Percentiles rank a stretch among this genome's conserved stretches.
Conservation (phyloP, 2,797 vertebrate species). For the Pampus argenteus region DNA sequence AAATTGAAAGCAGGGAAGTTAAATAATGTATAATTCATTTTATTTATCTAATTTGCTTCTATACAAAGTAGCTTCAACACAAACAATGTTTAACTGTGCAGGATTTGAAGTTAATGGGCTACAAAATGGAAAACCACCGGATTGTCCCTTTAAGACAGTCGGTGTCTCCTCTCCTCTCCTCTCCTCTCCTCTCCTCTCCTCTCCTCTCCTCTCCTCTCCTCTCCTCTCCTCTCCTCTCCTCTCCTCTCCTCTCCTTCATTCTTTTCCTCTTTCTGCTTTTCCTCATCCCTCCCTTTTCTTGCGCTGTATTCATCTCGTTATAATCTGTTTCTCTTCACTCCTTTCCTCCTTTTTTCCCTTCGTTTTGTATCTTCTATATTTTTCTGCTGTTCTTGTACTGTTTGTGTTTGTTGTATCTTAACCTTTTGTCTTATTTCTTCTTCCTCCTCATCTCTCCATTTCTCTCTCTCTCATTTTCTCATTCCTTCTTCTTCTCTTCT, state of each 20-base stretch:
- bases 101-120: constrained; percentile 62
- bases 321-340: not conserved
- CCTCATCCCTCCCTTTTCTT: not conserved
- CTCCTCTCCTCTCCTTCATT: too few relatives aligned
- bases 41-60: too few relatives aligned
- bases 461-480: not conserved
- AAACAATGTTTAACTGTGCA: constrained; percentile 27
- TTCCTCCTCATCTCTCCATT: not conserved
- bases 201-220: too few relatives aligned
- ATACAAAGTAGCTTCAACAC: too few relatives aligned
- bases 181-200: too few relatives aligned
- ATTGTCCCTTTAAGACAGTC: constrained; percentile 22
- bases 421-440: not conserved
- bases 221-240: too few relatives aligned
- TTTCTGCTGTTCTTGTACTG: too few relatives aligned
- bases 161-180: too few relatives aligned
- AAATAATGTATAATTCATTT: too few relatives aligned
- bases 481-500: constrained; percentile 14
- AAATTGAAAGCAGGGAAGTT: too few relatives aligned
- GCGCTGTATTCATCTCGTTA: too few relatives aligned
- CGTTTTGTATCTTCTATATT: too few relatives aligned
- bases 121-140: constrained; percentile 65
- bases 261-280: not conserved
- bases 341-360: not conserved
- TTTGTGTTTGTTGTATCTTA: not conserved